phyloP scores from a whole-genome alignment of 2,797 vertebrate species.

The Serranus cabrilla region DNA sequence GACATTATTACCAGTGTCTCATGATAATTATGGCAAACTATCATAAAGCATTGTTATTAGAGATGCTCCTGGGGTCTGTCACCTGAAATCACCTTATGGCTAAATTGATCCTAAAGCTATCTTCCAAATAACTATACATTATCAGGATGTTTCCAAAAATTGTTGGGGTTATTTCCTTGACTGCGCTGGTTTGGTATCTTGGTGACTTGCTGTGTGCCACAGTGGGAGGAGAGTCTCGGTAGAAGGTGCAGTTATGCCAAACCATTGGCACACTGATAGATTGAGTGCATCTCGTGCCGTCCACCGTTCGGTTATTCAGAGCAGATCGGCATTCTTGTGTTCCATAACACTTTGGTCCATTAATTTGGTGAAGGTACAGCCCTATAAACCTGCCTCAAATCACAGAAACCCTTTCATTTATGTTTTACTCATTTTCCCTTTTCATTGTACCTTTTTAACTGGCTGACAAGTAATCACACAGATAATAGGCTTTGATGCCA shows the following conservation, averaged over 20 bases:
- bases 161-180: constrained; percentile 41
- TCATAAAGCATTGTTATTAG: neutral
- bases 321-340: neutral
- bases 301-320: neutral
- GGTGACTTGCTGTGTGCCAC: constrained; percentile 27
- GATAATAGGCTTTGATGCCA: neutral
- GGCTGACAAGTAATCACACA: neutral
- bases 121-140: neutral
- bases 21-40: neutral
- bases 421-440: neutral
- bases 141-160: neutral
- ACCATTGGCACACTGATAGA: constrained; percentile 14
- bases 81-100: neutral
- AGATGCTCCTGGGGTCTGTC: constrained; percentile 1
- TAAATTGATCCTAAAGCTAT: neutral
- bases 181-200: constrained; percentile 39
- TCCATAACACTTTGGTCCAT: neutral
- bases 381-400: neutral
- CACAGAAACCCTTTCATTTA: neutral
- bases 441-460: neutral
- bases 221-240: constrained; percentile 11
- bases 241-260: constrained; percentile 5
- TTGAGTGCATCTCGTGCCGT: neutral
- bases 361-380: neutral
- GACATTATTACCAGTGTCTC: neutral